Percentiles rank a stretch among this genome's conserved stretches.
These are phyloP conservation scores for Phoxinus phoxinus DNA, from an alignment of 2,113 vertebrate genomes.

Conservation along the genomic window DNA sequence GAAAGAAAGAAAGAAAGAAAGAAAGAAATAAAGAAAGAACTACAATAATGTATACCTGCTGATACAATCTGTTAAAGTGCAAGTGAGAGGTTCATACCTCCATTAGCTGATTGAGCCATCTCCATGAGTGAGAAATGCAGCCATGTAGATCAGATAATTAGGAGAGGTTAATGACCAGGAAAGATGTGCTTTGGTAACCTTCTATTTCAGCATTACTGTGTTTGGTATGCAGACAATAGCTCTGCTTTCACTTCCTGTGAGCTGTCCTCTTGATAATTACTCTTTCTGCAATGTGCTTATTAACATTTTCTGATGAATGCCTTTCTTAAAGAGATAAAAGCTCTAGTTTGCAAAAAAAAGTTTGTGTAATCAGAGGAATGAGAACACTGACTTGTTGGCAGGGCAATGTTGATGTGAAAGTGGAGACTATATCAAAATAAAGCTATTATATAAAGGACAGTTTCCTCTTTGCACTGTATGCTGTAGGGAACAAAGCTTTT, in stretches of 20 bases:
- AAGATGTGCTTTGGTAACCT: neutral
- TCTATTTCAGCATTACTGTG: neutral
- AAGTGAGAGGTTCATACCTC: neutral
- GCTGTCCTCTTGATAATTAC: neutral
- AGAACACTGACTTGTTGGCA: neutral
- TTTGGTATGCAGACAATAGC: conserved; percentile 2
- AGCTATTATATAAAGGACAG: neutral
- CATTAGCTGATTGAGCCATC: neutral
- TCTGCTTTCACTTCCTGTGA: neutral
- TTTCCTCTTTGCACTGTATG: neutral
- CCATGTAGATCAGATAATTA: conserved; percentile 9
- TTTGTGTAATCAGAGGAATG: neutral
- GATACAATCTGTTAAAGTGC: neutral
- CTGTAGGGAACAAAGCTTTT: neutral
- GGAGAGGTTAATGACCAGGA: conserved; percentile 28
- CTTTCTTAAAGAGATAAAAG: neutral
- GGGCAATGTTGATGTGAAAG: neutral
- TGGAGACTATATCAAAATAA: neutral
- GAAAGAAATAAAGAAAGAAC: too few species aligned
- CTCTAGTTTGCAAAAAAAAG: too few species aligned
- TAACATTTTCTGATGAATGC: conserved; percentile 9
- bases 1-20: neutral
- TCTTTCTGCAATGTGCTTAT: neutral
- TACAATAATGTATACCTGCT: neutral
- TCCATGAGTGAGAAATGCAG: conserved; percentile 18